These are phyloP conservation scores for Folsomia candida DNA, from an alignment of 2,888 invertebrate species.

Conservation along the genomic window DNA sequence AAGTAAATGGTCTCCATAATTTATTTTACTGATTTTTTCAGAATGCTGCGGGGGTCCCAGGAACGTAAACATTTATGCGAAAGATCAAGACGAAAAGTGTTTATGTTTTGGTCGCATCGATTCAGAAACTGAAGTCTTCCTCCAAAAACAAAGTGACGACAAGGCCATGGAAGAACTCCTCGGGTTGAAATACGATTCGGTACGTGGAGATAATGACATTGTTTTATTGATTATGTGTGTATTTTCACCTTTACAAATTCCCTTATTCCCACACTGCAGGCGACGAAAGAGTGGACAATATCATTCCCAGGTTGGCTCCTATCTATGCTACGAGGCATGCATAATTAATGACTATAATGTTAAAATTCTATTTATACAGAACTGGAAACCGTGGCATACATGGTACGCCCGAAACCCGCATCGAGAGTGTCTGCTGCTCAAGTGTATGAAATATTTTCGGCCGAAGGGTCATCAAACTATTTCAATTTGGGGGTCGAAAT, in stretches of 20 bases:
- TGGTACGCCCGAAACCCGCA: conserved; percentile 35
- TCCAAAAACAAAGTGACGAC: conserved; percentile 29
- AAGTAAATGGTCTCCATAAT: too few relatives aligned
- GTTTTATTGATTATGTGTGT: background rate
- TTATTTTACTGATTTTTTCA: too few relatives aligned
- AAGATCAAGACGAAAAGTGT: conserved; percentile 29
- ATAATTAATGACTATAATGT: too few relatives aligned
- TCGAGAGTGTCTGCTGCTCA: conserved; percentile 35
- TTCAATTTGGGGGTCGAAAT: conserved; percentile 43
- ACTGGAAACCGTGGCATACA: conserved; percentile 39
- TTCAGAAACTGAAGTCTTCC: conserved; percentile 41
- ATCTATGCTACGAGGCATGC: too few relatives aligned
- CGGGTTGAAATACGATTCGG: conserved; percentile 2
- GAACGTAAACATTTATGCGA: conserved; percentile 37
- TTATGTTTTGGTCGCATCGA: conserved; percentile 36
- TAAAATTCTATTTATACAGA: too few relatives aligned
- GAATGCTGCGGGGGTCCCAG: conserved; percentile 45
- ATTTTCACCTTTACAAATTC: too few relatives aligned
- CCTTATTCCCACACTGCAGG: conserved; percentile 14
- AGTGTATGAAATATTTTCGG: conserved; percentile 41
- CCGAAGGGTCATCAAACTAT: conserved; percentile 42
- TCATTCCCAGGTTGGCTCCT: too few relatives aligned
- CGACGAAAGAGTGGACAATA: conserved; percentile 39
- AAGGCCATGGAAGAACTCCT: conserved; percentile 9
- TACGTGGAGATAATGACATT: background rate